These are phyloP conservation scores for Dynastes hyllus DNA, from an alignment of 2,888 invertebrate genomes.

Conservation along the genomic window DNA sequence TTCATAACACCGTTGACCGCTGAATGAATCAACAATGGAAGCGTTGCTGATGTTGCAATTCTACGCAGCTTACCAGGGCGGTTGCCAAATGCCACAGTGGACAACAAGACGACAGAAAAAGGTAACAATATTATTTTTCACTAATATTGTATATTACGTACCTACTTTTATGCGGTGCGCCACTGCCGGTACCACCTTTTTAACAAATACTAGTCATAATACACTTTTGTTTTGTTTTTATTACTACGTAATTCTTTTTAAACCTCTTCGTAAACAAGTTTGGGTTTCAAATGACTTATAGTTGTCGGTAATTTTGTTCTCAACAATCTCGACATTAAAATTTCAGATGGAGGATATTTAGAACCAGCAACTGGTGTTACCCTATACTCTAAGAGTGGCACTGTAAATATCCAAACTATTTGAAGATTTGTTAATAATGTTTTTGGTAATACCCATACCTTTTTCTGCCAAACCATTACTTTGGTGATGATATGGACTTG, in stretches of 20 bases:
- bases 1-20: too few relatives aligned
- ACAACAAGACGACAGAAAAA: too few relatives aligned
- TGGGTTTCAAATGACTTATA: neutral
- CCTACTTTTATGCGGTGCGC: too few relatives aligned
- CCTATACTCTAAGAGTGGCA: neutral
- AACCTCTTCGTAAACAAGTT: too few relatives aligned
- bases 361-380: neutral
- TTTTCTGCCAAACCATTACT: neutral
- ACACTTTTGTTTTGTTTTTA: neutral
- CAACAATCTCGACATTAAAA: neutral
- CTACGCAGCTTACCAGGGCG: too few relatives aligned
- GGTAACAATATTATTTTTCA: too few relatives aligned
- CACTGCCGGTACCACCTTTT: too few relatives aligned
- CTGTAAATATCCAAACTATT: neutral
- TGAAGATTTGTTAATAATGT: neutral
- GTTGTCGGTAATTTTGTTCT: neutral
- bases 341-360: neutral
- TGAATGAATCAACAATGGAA: too few relatives aligned
- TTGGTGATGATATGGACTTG: neutral
- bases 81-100: too few relatives aligned
- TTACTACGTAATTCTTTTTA: neutral
- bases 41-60: too few relatives aligned
- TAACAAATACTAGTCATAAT: neutral
- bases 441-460: neutral
- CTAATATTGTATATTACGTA: too few relatives aligned